A percentile compares a stretch with the other conserved stretches of the same genome.
Conservation (phyloP, 1,140 invertebrate species). For the Pachyrhynchus sulphureomaculatus region DNA sequence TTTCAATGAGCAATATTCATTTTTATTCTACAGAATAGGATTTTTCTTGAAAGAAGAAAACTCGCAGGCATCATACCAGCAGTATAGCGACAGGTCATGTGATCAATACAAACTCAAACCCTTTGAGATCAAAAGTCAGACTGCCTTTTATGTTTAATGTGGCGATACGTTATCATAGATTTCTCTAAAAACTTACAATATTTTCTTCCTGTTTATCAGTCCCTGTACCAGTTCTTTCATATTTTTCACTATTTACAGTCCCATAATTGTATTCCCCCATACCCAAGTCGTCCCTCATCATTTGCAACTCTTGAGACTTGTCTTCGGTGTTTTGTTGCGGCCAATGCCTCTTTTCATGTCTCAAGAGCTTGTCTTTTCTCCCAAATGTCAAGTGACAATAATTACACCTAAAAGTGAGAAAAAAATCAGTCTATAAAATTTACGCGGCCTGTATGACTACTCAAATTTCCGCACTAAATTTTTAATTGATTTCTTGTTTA, state of each 20-base stretch:
- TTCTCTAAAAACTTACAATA: constrained; percentile 31
- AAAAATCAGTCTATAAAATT: too few species aligned
- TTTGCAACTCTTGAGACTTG: constrained; percentile 40
- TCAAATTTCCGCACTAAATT: neutral
- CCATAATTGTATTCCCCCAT: constrained; percentile 36
- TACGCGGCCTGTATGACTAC: neutral
- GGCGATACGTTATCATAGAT: too few species aligned
- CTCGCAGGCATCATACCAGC: too few species aligned
- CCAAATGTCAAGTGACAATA: constrained; percentile 68
- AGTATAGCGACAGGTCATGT: too few species aligned
- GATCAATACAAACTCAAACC: too few species aligned
- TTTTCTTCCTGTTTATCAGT: constrained; percentile 28
- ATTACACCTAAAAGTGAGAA: constrained; percentile 52
- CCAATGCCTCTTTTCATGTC: constrained; percentile 61
- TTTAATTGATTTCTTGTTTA: too few species aligned
- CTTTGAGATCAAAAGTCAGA: too few species aligned
- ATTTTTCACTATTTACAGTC: constrained; percentile 15
- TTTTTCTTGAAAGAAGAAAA: too few species aligned
- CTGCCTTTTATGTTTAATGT: too few species aligned
- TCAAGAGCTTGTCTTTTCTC: constrained; percentile 61
- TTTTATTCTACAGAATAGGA: too few species aligned
- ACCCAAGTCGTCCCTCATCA: constrained; percentile 42
- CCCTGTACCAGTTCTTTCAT: constrained; percentile 7
- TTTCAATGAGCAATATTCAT: too few species aligned
- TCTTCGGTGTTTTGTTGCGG: constrained; percentile 45